Evolutionary conservation across 2,113 vertebrate species (phyloP).

Genomic region (Rallus limicola): DNA sequence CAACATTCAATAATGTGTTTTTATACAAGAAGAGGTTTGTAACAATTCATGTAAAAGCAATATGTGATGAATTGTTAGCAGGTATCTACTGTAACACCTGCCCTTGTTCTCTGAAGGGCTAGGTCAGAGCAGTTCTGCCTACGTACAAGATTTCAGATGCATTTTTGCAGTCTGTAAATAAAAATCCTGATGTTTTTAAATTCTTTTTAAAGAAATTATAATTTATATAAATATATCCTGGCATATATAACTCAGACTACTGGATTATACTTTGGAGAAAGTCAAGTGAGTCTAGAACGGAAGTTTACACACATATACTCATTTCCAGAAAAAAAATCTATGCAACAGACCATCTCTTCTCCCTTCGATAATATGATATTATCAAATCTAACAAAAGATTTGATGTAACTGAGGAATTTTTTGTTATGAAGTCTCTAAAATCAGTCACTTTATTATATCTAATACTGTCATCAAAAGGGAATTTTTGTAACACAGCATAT

Average conservation of each 20-base stretch:
- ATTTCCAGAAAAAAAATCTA: background rate
- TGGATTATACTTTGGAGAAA: background rate
- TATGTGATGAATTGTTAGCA: background rate
- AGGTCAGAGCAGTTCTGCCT: background rate
- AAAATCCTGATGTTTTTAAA: background rate
- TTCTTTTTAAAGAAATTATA: background rate
- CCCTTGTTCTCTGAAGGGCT: background rate
- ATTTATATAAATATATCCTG: background rate
- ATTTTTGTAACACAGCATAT: slow-evolving; percentile 22
- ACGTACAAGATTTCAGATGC: background rate
- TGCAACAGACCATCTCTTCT: slow-evolving; percentile 30
- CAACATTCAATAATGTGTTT: background rate
- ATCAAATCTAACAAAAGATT: slow-evolving; percentile 63
- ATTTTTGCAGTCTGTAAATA: background rate
- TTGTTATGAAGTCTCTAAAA: slow-evolving; percentile 35
- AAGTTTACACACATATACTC: background rate
- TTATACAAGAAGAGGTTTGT: background rate
- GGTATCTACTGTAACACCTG: background rate
- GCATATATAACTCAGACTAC: background rate
- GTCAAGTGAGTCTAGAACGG: background rate
- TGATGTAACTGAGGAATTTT: slow-evolving; percentile 21
- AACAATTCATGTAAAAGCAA: background rate
- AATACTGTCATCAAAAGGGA: slow-evolving; percentile 14
- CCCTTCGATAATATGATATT: slow-evolving; percentile 43
- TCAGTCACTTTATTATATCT: slow-evolving; percentile 54